Evolutionary conservation across 1,140 invertebrate species (phyloP).

Genomic region (Ceratosolen solmsi): DNA sequence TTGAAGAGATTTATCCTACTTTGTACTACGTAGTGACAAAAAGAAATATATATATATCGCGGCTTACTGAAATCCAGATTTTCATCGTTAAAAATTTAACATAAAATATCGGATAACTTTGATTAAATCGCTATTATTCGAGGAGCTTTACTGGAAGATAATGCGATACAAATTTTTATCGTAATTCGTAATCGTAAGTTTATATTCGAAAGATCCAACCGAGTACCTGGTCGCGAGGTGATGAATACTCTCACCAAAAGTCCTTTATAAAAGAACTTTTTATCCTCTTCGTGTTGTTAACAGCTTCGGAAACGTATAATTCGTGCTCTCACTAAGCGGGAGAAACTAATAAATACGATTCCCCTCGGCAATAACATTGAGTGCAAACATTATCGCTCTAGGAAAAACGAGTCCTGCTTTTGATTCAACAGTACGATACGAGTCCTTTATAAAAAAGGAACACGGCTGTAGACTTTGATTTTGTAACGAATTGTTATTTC

Average conservation of each 20-base stretch:
- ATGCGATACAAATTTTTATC: background rate
- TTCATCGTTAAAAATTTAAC: background rate
- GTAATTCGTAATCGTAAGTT: too few species aligned
- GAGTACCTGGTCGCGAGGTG: background rate
- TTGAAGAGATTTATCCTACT: too few species aligned
- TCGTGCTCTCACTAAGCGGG: background rate
- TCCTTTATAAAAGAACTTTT: background rate
- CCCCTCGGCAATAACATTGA: background rate
- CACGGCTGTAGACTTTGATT: background rate
- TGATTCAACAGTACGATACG: background rate
- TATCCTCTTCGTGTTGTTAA: background rate
- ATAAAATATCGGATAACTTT: background rate
- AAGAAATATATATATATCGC: background rate
- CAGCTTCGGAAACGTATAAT: background rate
- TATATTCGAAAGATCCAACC: background rate
- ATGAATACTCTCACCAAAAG: background rate
- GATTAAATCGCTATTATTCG: background rate
- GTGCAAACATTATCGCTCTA: background rate
- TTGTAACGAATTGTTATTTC: background rate
- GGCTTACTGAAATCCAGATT: background rate
- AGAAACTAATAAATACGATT: background rate
- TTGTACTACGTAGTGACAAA: background rate
- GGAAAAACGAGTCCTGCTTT: background rate
- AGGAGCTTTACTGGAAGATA: background rate
- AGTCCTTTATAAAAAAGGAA: background rate